Percentiles rank a stretch among this genome's conserved stretches.
phyloP scores from a whole-genome alignment of 2,113 vertebrate genomes.

The Mesembrinibis cayennensis region DNA sequence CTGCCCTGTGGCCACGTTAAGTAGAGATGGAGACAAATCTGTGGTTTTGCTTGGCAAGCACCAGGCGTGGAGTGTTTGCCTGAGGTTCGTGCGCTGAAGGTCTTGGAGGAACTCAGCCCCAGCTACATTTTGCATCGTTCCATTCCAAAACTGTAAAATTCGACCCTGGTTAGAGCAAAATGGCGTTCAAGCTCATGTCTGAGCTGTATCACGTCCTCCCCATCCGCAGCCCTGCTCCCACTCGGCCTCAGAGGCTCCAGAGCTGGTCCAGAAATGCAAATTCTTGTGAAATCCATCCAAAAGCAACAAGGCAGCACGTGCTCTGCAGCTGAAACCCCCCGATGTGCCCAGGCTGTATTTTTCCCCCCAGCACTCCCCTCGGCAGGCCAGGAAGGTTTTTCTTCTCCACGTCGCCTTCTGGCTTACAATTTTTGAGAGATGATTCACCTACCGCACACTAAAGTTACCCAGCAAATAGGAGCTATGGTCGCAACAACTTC shows the following conservation, averaged over 20 bases:
- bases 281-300: constrained; percentile 24
- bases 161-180: neutral
- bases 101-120: neutral
- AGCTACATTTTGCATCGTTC: neutral
- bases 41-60: constrained; percentile 9
- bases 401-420: neutral
- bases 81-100: neutral
- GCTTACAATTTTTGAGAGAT: constrained; percentile 45
- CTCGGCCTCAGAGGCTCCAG: neutral
- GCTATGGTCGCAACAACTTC: neutral
- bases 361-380: neutral
- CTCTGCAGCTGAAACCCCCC: constrained; percentile 40
- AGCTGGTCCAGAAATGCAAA: neutral
- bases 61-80: neutral
- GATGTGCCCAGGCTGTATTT: neutral
- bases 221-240: neutral
- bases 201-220: neutral
- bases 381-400: constrained; percentile 6
- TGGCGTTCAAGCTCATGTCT: neutral
- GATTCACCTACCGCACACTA: constrained; percentile 56
- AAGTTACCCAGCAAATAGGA: constrained; percentile 23
- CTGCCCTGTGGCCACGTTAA: neutral
- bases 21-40: neutral
- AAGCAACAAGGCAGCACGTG: constrained; percentile 42
- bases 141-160: constrained; percentile 15